Percentiles rank a stretch among this genome's conserved stretches.
Conservation (phyloP, 2,797 vertebrate species). For the Echiichthys vipera region DNA sequence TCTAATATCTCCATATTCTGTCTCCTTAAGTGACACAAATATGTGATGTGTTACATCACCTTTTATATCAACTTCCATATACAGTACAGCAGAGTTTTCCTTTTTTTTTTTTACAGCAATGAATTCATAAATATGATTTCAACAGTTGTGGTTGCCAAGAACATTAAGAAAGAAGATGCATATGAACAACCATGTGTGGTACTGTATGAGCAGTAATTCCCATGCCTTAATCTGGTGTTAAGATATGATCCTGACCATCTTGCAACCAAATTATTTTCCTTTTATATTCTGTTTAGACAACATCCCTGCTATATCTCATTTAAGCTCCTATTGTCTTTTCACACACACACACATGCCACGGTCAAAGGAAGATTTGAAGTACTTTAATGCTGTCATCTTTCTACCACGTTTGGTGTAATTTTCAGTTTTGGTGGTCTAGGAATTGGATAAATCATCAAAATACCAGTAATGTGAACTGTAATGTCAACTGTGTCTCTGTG, state of each 20-base stretch:
- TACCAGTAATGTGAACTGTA: background rate
- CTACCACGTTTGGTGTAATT: background rate
- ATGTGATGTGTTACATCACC: constrained; percentile 64
- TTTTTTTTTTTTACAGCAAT: constrained; percentile 38
- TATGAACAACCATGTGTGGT: constrained; percentile 16
- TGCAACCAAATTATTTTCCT: constrained; percentile 8
- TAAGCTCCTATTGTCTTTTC: background rate
- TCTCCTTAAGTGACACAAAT: constrained; percentile 73
- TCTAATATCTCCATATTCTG: constrained; percentile 69
- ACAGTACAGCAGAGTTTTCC: constrained; percentile 31
- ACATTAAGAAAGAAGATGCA: constrained; percentile 16
- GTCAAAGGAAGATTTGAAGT: background rate
- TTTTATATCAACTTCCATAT: constrained; percentile 51
- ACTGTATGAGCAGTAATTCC: constrained; percentile 9
- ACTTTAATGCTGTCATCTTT: background rate
- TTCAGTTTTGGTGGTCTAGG: background rate
- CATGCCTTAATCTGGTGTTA: background rate
- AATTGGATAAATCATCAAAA: background rate
- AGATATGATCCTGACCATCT: constrained; percentile 9
- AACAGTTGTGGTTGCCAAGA: constrained; percentile 7
- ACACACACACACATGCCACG: background rate
- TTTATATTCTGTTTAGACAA: background rate
- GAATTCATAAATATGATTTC: constrained; percentile 16
- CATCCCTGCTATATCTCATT: background rate
- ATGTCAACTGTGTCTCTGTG: constrained; percentile 33